Percentiles rank a stretch among this genome's conserved stretches.
These are phyloP conservation scores for Tetramorium parvispinum DNA, from an alignment of 1,140 invertebrate species.

Conservation along the genomic window DNA sequence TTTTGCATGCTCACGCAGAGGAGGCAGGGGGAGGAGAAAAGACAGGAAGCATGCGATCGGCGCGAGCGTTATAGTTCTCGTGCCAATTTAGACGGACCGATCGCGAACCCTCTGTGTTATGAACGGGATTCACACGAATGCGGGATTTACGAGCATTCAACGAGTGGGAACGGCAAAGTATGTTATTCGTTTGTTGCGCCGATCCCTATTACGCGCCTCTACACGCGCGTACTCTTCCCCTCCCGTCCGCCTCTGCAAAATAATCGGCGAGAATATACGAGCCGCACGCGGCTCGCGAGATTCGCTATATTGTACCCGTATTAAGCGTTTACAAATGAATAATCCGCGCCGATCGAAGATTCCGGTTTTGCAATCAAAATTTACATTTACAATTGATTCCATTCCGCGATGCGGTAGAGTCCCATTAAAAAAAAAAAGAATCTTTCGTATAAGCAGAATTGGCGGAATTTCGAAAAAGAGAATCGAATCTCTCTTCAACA, in stretches of 20 bases:
- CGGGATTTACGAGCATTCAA: conserved; percentile 44
- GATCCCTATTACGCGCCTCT: conserved; percentile 17
- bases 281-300: background rate
- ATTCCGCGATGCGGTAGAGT: background rate
- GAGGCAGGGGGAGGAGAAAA: background rate
- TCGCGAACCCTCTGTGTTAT: conserved; percentile 9
- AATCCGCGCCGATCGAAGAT: conserved; percentile 6
- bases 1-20: background rate
- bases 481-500: background rate
- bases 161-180: conserved; percentile 28
- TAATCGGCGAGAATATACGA: conserved; percentile 19
- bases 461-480: background rate
- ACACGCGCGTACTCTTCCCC: background rate
- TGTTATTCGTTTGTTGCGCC: conserved; percentile 44
- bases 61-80: background rate
- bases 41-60: conserved; percentile 27
- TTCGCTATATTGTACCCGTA: background rate
- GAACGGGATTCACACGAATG: conserved; percentile 43
- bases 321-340: conserved; percentile 24
- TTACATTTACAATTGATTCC: conserved; percentile 11
- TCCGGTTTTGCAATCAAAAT: background rate
- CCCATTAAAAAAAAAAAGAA: background rate
- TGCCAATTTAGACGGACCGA: conserved; percentile 33
- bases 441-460: background rate
- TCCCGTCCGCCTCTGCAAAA: background rate